Base-by-base conservation (phyloP, 2,113 vertebrate genomes). In the Synchiropus splendidus region DNA sequence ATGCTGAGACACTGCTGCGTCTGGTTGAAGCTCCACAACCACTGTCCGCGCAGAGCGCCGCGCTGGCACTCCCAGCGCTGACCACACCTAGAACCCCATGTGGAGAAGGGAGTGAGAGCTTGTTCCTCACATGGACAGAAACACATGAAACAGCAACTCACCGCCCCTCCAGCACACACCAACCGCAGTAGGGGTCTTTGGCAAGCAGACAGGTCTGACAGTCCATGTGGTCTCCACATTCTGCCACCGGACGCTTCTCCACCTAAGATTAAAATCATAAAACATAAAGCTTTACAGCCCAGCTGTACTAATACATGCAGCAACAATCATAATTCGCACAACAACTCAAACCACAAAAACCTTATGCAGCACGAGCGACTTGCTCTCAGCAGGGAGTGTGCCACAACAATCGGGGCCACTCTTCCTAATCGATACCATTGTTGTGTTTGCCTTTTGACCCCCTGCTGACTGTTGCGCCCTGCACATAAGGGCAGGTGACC, bases 111-210 rank as follows among this genome's bases (percentile, higher is more conserved):
- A 33, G 6, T 18, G 13, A 35, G 31, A 11, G 18, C 6, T 14
- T 32, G 11, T 37, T 17, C 46, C 12, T 43, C 9, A 16, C 6
- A 17, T 30, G 30, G 17, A 34, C 10, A 16, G 6, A 32, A 11
- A 2, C 14, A 13, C 9, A 21, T n/a, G 9, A 45, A 3, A 47
- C 5, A 38, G n/a, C 11, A 16, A 71, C 91, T 79, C 56, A 97
- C 94, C 89, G 78, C 67, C 94, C 94, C 31, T 92, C 89, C 45
- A 98, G 88, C 31, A 95, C 90, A 81, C 94, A 98, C 94, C 94
- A 98, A 33, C 94, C 94, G 53, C 94, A 98, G 64, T 97, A 95
- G 0, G 94, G 94, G 69, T 98, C 94, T 36, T 58, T 86, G 44
- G 85, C 77, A 1, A 85, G 78, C 18, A 98, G 79, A 52, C 94